phyloP scores from a whole-genome alignment of 2,113 vertebrate genomes.

The Romanogobio albipinnatus region DNA sequence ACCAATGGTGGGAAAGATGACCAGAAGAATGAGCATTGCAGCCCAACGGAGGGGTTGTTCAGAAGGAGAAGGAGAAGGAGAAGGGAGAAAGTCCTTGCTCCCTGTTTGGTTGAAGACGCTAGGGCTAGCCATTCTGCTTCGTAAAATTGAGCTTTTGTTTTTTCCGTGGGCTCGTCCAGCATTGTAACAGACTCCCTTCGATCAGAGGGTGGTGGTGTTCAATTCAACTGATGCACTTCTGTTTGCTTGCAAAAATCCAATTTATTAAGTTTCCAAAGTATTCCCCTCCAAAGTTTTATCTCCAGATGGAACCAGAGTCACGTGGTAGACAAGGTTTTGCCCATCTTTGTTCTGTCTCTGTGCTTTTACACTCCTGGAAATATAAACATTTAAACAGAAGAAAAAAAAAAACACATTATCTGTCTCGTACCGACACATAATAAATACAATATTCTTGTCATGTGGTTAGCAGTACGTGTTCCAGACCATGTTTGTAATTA shows the following conservation, averaged over 20 bases:
- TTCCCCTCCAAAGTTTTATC: not conserved
- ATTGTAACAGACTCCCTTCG: constrained; percentile 81
- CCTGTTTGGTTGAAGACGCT: too few species aligned
- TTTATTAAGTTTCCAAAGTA: not conserved
- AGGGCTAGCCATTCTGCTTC: constrained; percentile 53
- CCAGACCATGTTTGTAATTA: constrained; percentile 46
- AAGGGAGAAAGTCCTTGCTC: too few species aligned
- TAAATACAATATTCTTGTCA: constrained; percentile 52
- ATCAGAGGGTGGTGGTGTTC: constrained; percentile 47
- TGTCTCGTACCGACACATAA: not conserved
- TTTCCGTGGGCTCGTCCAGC: constrained; percentile 79
- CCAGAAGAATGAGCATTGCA: constrained; percentile 85
- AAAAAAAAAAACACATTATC: not conserved
- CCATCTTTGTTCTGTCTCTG: not conserved
- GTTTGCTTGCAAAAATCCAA: not conserved
- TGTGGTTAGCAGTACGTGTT: constrained; percentile 32
- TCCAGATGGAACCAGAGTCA: not conserved
- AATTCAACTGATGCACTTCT: constrained; percentile 14
- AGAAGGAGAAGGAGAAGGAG: too few species aligned
- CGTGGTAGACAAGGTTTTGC: not conserved
- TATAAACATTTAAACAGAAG: not conserved
- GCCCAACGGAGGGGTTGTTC: constrained; percentile 83
- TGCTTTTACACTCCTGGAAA: constrained; percentile 1
- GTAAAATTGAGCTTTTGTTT: constrained; percentile 72
- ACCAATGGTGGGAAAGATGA: constrained; percentile 94